Evolutionary conservation across 2,888 invertebrate species (phyloP).

Genomic region (Chrysomela aeneicollis): DNA sequence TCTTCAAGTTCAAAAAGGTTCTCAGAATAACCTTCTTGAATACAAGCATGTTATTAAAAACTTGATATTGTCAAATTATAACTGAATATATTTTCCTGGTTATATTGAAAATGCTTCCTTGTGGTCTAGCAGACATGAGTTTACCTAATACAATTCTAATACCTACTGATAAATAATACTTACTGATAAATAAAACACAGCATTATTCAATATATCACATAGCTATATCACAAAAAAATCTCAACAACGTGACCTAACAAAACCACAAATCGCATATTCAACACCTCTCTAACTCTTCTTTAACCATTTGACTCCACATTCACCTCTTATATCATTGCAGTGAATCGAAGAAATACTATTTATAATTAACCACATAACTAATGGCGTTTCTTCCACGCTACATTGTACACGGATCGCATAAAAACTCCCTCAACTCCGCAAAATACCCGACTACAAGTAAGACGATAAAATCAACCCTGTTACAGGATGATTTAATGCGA

Average conservation of each 20-base stretch:
- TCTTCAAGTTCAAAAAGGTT: no score
- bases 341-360: slow-evolving; percentile 19
- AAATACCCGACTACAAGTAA: slow-evolving; percentile 27
- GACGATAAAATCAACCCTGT: slow-evolving; percentile 47
- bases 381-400: slow-evolving; percentile 28
- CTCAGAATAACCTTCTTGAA: no score
- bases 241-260: not conserved
- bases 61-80: no score
- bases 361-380: slow-evolving; percentile 22
- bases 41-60: no score
- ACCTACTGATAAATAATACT: no score
- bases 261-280: not conserved
- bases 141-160: no score
- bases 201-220: no score
- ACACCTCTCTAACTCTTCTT: not conserved
- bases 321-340: slow-evolving; percentile 20
- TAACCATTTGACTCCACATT: slow-evolving; percentile 4
- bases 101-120: no score
- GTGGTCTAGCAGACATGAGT: no score
- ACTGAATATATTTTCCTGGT: no score
- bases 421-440: slow-evolving; percentile 34
- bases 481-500: slow-evolving; percentile 41
- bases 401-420: slow-evolving; percentile 26
- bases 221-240: not conserved
- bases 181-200: no score